Evolutionary conservation across 2,797 vertebrate species (phyloP).

Genomic region (Smutsia gigantea): DNA sequence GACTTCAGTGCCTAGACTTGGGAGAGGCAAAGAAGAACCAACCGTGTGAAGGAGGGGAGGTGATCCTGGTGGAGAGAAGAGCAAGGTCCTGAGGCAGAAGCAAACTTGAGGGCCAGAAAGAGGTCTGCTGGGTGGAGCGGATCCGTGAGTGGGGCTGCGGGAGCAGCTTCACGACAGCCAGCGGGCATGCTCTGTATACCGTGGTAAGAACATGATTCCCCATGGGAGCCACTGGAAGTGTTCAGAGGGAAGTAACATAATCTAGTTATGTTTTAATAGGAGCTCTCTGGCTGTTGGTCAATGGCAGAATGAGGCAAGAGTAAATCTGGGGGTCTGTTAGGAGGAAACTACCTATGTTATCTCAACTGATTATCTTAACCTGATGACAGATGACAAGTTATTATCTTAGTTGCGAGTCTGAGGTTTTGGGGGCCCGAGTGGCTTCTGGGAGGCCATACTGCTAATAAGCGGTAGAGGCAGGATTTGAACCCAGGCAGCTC

Average conservation of each 20-base stretch:
- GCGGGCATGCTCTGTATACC: background rate
- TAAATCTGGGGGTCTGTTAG: background rate
- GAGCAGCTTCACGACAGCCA: background rate
- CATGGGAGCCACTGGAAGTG: background rate
- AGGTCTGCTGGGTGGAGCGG: background rate
- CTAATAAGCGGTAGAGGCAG: background rate
- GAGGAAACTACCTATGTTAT: background rate
- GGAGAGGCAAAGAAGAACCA: background rate
- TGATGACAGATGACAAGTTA: background rate
- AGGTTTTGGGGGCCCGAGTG: background rate
- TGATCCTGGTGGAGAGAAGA: background rate
- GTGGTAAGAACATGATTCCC: background rate
- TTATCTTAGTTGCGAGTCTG: background rate
- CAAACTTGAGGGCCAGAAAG: background rate
- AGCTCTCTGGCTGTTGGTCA: background rate
- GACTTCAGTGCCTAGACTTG: background rate
- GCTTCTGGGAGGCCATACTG: background rate
- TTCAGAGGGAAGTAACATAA: background rate
- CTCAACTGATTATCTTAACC: background rate
- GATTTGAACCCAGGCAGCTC: background rate
- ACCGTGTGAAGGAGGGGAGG: accelerated
- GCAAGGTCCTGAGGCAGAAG: background rate
- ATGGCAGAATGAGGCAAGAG: background rate
- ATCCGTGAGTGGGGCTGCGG: accelerated
- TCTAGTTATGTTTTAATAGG: background rate